Conservation (phyloP, 2,888 invertebrate species). For the Drosophila niveifrons region DNA sequence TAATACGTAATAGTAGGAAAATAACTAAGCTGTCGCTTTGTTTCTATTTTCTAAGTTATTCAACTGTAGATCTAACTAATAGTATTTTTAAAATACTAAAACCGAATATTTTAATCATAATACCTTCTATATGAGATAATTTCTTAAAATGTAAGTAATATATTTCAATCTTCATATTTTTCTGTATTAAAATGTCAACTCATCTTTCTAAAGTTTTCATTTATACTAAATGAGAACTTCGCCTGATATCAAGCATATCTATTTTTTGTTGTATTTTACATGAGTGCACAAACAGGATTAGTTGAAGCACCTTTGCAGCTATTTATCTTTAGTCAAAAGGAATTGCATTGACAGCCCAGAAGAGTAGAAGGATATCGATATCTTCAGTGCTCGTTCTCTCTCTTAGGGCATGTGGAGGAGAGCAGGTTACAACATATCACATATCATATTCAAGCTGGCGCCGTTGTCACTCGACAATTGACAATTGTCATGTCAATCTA, state of each 20-base stretch:
- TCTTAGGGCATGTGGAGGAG: neutral
- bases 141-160: too few species aligned
- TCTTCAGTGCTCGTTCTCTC: too few species aligned
- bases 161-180: too few species aligned
- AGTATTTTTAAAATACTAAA: too few species aligned
- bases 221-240: neutral
- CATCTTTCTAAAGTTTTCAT: neutral
- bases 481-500: constrained; percentile 74
- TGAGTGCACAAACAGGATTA: constrained; percentile 3
- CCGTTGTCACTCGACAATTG: constrained; percentile 61
- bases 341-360: neutral
- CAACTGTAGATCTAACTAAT: too few species aligned
- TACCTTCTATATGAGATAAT: too few species aligned
- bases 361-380: neutral
- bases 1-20: too few species aligned
- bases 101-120: too few species aligned
- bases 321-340: neutral
- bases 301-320: constrained; percentile 1
- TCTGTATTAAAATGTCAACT: neutral
- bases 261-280: neutral
- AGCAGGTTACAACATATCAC: neutral
- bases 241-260: neutral
- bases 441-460: constrained; percentile 47
- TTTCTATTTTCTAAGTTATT: too few species aligned
- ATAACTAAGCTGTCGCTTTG: too few species aligned